Percentiles rank a stretch among this genome's conserved stretches.
These are phyloP conservation scores for Zosterops borbonicus DNA, from an alignment of 2,113 vertebrate genomes.

Conservation along the genomic window DNA sequence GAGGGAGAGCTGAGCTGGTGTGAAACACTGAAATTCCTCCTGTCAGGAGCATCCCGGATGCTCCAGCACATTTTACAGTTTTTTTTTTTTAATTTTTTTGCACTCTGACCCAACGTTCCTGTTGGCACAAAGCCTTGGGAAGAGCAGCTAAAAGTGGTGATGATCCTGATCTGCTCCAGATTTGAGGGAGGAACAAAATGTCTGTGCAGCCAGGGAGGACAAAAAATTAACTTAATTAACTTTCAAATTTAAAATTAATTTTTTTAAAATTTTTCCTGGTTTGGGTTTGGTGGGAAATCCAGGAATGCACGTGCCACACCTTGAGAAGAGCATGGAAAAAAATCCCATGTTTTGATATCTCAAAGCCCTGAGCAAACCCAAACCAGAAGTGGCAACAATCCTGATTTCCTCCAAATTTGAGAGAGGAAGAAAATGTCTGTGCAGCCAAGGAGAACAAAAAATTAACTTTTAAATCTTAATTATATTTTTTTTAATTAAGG, in stretches of 20 bases:
- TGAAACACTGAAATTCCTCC: neutral
- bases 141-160: neutral
- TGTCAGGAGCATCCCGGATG: neutral
- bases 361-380: neutral
- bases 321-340: neutral
- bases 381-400: neutral
- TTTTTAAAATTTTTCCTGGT: neutral
- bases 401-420: too few species aligned
- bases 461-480: too few species aligned
- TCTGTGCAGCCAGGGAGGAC: neutral
- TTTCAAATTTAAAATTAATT: too few species aligned
- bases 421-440: too few species aligned
- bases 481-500: too few species aligned
- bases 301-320: fast-evolving
- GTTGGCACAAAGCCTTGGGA: neutral
- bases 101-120: neutral
- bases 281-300: neutral
- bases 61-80: neutral
- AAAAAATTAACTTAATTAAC: too few species aligned
- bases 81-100: neutral
- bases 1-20: neutral
- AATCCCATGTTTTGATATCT: neutral
- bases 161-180: neutral
- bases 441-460: too few species aligned
- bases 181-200: neutral